Conservation (phyloP, 35 echinoderm and acorn worm genomes). For the Acanthaster planci region DNA sequence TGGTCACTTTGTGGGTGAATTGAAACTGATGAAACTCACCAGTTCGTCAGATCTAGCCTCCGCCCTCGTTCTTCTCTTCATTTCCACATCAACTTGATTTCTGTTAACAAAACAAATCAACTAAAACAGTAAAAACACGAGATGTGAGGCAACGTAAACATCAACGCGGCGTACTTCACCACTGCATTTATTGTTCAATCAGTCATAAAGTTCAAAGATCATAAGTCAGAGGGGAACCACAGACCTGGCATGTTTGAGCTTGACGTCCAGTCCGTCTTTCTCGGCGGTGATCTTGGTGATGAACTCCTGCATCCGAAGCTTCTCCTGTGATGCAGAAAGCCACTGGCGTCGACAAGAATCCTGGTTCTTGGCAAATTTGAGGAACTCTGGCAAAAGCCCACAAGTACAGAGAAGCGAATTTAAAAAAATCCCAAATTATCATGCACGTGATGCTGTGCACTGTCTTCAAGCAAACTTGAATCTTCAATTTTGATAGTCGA, state of each 20-base stretch:
- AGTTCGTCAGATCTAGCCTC: slow-evolving; percentile 78
- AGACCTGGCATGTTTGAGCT: slow-evolving; percentile 95
- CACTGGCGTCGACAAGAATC: slow-evolving; percentile 77
- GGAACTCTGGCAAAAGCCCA: slow-evolving; percentile 62
- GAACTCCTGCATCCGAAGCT: slow-evolving; percentile 37
- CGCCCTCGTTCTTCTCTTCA: slow-evolving; percentile 87
- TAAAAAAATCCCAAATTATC: too few species aligned
- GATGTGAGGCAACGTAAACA: too few species aligned
- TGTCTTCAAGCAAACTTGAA: too few species aligned
- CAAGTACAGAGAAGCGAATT: neutral
- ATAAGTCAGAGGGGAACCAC: neutral
- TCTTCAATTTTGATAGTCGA: too few species aligned
- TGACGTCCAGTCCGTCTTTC: slow-evolving; percentile 69
- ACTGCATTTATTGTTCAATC: neutral
- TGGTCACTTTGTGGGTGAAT: neutral
- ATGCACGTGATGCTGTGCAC: too few species aligned
- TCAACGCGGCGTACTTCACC: too few species aligned
- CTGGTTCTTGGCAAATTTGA: slow-evolving; percentile 76
- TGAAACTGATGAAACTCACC: slow-evolving; percentile 45
- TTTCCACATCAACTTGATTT: slow-evolving; percentile 92
- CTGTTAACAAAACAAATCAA: slow-evolving; percentile 53
- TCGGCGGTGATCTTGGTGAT: slow-evolving; percentile 75
- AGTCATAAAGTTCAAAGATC: neutral
- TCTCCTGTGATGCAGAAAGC: slow-evolving; percentile 70
- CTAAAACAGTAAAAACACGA: neutral